Evolutionary conservation across 2,888 invertebrate genomes (phyloP).

Genomic region (Noctua pronuba): DNA sequence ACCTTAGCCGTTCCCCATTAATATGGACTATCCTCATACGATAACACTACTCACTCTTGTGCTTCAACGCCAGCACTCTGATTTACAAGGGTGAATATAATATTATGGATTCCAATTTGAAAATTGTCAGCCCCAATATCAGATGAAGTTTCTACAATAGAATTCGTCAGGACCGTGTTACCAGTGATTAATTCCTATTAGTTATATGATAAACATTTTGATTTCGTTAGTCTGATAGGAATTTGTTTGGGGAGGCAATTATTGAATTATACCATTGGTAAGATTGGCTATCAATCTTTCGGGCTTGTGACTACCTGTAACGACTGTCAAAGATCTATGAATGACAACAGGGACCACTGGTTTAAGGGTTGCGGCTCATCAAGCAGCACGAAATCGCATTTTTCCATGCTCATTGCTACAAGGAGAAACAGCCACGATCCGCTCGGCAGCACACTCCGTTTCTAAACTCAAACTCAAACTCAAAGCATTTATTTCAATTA

Average conservation of each 20-base stretch:
- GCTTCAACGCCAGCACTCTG: slow-evolving; percentile 65
- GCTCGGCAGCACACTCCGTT: too few relatives aligned
- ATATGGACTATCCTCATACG: slow-evolving; percentile 57
- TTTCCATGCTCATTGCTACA: too few relatives aligned
- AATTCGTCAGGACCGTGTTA: slow-evolving; percentile 83
- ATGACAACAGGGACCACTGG: too few relatives aligned
- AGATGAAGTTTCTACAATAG: slow-evolving; percentile 81
- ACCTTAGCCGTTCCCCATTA: too few relatives aligned
- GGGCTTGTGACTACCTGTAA: too few relatives aligned
- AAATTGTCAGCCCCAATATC: slow-evolving; percentile 88
- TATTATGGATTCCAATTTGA: slow-evolving; percentile 87
- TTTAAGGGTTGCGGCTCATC: too few relatives aligned
- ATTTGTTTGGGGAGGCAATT: slow-evolving; percentile 56
- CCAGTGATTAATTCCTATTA: slow-evolving; percentile 87
- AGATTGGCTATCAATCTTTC: too few relatives aligned
- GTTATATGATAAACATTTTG: slow-evolving; percentile 77
- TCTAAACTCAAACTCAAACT: too few relatives aligned
- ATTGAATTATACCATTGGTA: slow-evolving; percentile 52
- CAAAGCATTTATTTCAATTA: too few relatives aligned
- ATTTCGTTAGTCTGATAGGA: slow-evolving; percentile 49
- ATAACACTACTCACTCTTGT: slow-evolving; percentile 33
- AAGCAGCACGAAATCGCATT: too few relatives aligned
- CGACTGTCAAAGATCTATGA: too few relatives aligned
- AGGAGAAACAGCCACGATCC: too few relatives aligned
- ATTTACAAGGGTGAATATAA: slow-evolving; percentile 85